Evolutionary conservation across 2,797 vertebrate species (phyloP), one percentile per base, ranked within the genome.

Genomic region (Sternotherus odoratus): DNA sequence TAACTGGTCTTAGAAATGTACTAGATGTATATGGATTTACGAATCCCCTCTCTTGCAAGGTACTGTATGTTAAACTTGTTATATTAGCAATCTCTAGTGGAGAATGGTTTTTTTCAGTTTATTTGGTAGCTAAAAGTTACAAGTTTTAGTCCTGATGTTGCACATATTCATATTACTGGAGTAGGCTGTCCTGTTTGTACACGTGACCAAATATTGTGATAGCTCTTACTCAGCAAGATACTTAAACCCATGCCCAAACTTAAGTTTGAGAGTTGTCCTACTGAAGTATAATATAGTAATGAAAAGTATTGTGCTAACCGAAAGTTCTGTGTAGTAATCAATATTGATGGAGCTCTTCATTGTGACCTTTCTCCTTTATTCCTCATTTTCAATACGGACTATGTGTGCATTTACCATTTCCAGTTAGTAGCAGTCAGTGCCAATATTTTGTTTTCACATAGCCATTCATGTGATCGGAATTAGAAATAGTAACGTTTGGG

Each of bases 391-490:
- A 30, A 69, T 39, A 72, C n/a, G 26, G 24, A 10, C 5, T 5
- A 2, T 28, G 33, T 39, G 21, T 7, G 15, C 36, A 23, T 2
- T n/a, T 69, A 57, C 1, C 51, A 50, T 79, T 89, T 72, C 84
- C 43, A 43, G 4, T 66, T 78, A 5, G 2, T 78, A n/a, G 48
- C 28, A 54, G 23, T 50, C 23, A 5, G 9, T 63, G 2, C 8
- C 7, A 12, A 13, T 4, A 56, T 26, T 72, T 56, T 0, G 1
- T 30, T 75, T 9, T 4, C 54, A 39, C 16, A 17, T 5, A 24
- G 23, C 51, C 30, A 1, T 48, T 80, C 46, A 17, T 33, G 49
- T 77, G 7, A 6, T 39, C 49, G 12, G 48, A 50, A 77, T 6
- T 83, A 57, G 57, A 28, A 74, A 39, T 4, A 1, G 17, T 49